These are phyloP conservation scores for Brachyptera risi DNA, from an alignment of 2,888 invertebrate genomes.

Conservation along the genomic window DNA sequence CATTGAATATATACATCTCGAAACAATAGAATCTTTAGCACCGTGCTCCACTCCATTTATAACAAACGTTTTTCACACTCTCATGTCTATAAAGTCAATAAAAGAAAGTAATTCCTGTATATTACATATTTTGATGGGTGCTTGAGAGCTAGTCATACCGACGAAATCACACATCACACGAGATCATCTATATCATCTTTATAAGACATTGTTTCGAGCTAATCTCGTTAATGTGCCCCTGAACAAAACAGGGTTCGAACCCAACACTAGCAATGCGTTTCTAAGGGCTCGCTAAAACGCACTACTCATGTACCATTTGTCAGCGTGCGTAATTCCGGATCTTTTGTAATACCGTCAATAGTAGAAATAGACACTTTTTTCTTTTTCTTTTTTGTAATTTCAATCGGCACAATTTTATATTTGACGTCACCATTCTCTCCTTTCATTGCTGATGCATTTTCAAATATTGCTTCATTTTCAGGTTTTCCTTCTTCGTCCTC, in stretches of 20 bases:
- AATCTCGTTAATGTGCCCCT: neutral
- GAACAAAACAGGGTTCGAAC: neutral
- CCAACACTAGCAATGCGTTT: conserved; percentile 32
- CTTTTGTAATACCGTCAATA: conserved; percentile 39
- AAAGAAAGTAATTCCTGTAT: too few species aligned
- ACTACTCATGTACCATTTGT: conserved; percentile 37
- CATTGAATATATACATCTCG: too few species aligned
- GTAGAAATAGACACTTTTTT: conserved; percentile 36
- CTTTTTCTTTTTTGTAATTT: conserved; percentile 23
- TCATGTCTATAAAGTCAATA: neutral
- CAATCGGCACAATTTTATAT: conserved; percentile 30
- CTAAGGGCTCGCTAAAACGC: conserved; percentile 31
- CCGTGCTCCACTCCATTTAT: neutral
- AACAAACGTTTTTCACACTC: neutral
- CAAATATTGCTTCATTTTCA: conserved; percentile 45
- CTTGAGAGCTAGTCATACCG: too few species aligned
- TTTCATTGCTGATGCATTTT: conserved; percentile 45
- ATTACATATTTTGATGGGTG: neutral
- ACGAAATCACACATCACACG: neutral
- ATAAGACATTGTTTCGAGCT: neutral
- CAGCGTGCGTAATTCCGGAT: conserved; percentile 37
- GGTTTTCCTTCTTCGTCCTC: conserved; percentile 65
- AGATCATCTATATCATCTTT: neutral
- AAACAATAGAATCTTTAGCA: conserved; percentile 7
- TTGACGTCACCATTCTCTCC: conserved; percentile 51